Conservation (phyloP, 2,113 vertebrate species). For the Arothron firmamentum region DNA sequence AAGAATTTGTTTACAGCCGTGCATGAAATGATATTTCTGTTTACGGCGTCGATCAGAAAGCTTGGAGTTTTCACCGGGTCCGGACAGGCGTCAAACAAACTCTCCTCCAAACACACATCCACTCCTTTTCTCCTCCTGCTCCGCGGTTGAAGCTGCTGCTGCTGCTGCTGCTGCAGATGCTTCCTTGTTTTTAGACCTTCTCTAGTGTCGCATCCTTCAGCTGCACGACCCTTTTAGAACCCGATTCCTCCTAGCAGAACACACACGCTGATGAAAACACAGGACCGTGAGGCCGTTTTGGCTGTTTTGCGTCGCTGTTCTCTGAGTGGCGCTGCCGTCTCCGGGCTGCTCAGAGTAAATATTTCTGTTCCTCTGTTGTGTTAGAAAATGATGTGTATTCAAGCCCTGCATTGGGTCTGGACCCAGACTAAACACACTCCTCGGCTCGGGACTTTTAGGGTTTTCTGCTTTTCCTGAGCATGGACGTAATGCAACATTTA, state of each 20-base stretch:
- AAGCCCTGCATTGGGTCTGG: conserved; percentile 23
- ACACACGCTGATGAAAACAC: too few relatives aligned
- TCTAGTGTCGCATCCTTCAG: too few relatives aligned
- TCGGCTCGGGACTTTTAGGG: conserved; percentile 3
- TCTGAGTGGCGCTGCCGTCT: too few relatives aligned
- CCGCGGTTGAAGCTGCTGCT: too few relatives aligned
- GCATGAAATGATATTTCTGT: neutral
- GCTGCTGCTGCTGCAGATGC: too few relatives aligned
- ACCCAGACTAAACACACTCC: conserved; percentile 58
- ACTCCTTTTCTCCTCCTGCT: neutral
- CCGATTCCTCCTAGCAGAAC: too few relatives aligned
- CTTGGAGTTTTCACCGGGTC: neutral
- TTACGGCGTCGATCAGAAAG: neutral
- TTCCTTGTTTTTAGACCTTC: too few relatives aligned
- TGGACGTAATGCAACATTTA: conserved; percentile 17
- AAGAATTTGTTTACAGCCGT: neutral
- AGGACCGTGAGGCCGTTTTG: too few relatives aligned
- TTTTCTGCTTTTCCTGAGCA: conserved; percentile 19
- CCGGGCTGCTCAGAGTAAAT: conserved; percentile 40
- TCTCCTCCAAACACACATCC: neutral
- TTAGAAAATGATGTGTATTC: conserved; percentile 52
- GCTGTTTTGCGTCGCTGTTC: too few relatives aligned
- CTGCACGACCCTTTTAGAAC: too few relatives aligned
- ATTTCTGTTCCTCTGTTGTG: conserved; percentile 55
- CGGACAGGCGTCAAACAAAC: too few relatives aligned